phyloP scores from a whole-genome alignment of 2,797 vertebrate species.

The Mus minutoides region DNA sequence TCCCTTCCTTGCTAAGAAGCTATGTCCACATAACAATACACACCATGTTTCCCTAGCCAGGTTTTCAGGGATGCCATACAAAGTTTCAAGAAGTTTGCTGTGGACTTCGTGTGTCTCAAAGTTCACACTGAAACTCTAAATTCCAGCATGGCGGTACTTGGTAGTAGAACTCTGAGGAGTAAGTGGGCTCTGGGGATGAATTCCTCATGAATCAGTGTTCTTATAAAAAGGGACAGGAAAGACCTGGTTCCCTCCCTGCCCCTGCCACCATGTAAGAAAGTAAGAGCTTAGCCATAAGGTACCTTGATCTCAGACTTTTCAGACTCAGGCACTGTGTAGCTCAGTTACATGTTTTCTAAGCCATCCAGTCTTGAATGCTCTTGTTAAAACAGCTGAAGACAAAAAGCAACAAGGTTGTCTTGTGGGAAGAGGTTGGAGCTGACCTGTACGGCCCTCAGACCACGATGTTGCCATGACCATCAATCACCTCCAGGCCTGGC shows the following conservation, averaged over 20 bases:
- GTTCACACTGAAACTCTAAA: background rate
- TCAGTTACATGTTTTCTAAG: background rate
- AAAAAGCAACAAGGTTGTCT: background rate
- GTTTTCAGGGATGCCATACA: background rate
- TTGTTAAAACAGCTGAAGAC: background rate
- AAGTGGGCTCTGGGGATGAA: background rate
- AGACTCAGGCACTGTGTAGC: background rate
- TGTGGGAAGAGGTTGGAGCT: background rate
- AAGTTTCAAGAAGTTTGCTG: background rate
- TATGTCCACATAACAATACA: background rate
- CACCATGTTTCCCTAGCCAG: background rate
- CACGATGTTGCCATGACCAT: conserved; percentile 41
- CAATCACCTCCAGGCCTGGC: conserved; percentile 68
- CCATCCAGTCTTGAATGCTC: background rate
- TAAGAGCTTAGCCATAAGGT: no score
- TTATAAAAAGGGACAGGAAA: background rate
- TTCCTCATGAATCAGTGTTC: background rate
- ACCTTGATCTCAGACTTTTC: background rate
- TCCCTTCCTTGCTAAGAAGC: background rate
- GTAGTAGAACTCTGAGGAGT: background rate
- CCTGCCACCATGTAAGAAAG: background rate
- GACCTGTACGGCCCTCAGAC: background rate
- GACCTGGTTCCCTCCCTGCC: background rate
- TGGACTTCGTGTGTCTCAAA: background rate
- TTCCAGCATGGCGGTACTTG: background rate